Base-by-base conservation (phyloP, 2,888 invertebrate species). In the Agrypnus murinus region DNA sequence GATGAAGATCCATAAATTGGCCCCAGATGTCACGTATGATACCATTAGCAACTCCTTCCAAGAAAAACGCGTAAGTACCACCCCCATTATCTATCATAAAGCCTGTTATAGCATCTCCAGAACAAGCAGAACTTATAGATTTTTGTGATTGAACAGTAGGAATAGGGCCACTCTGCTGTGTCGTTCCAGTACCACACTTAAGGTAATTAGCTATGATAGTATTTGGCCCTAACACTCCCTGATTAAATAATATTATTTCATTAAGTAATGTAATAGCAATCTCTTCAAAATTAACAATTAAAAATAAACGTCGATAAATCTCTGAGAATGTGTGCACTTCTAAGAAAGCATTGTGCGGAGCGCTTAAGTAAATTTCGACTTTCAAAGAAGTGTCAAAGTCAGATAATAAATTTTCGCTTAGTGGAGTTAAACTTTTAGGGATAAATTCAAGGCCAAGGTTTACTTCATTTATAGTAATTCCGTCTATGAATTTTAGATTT, bases 71-170 rank as follows among this genome's bases (percentile, higher is more conserved):
- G 43, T 50, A 75, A 12, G 50, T 53, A 25, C 25, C 50, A 38
- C 63, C 50, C 8, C 72, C 70, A 60, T 74, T 75, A 48, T 78
- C 77, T 7, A 78, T 66, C 10, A 74, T 43, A 74, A 78, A 79
- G 10, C 79, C 79, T 3, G 79, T 77, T 38, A 79, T 36, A 46
- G 38, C 68, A 3, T 25, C 25, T 43, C 25, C 36, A 2, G 15
- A 34, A 48, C 6, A 46, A 1, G 15, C 12, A 4, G 14, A 32
- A 15, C n/a, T n/a, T n/a, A n/a, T n/a, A n/a, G n/a, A n/a, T n/a
- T n/a, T n/a, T n/a, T n/a, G n/a, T n/a, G n/a, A n/a, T n/a, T n/a
- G n/a, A n/a, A n/a, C n/a, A n/a, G n/a, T n/a, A n/a, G n/a, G n/a
- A n/a, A n/a, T n/a, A n/a, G n/a, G n/a, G n/a, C n/a, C n/a, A n/a